phyloP scores from a whole-genome alignment of 1,140 invertebrate genomes.

The Hirudo medicinalis region DNA sequence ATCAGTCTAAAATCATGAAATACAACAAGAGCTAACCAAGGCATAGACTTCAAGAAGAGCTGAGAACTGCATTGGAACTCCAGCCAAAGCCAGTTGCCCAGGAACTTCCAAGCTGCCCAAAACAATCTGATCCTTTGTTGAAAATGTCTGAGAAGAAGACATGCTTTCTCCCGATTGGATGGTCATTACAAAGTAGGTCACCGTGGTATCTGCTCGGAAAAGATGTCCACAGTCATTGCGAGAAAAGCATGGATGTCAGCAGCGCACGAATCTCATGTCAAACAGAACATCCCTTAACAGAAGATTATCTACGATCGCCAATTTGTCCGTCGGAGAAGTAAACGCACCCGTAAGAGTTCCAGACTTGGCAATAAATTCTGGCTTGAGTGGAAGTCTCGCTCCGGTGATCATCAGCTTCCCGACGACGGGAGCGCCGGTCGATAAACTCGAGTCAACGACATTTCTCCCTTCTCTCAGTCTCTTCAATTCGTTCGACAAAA shows the following conservation, averaged over 20 bases:
- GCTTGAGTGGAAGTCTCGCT: not conserved
- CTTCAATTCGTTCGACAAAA: not conserved
- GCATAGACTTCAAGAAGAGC: conserved; percentile 1
- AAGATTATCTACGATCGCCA: no score
- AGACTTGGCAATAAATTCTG: not conserved
- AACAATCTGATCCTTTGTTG: not conserved
- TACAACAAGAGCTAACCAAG: not conserved
- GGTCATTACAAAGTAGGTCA: conserved; percentile 8
- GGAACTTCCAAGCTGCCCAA: conserved; percentile 1
- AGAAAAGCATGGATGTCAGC: not conserved
- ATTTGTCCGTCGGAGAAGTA: not conserved
- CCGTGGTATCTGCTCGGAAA: not conserved
- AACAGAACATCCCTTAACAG: no score
- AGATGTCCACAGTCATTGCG: not conserved
- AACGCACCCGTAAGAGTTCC: not conserved
- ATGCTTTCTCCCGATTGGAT: conserved; percentile 9
- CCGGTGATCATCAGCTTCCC: not conserved
- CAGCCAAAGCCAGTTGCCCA: not conserved
- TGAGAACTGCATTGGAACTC: not conserved
- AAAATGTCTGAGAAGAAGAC: not conserved
- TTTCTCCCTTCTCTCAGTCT: not conserved
- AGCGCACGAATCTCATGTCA: not conserved
- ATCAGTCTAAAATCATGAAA: not conserved
- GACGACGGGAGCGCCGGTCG: not conserved
- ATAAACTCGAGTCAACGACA: not conserved